phyloP scores from a whole-genome alignment of 2,797 vertebrate genomes.

The Galagoides demidoff region DNA sequence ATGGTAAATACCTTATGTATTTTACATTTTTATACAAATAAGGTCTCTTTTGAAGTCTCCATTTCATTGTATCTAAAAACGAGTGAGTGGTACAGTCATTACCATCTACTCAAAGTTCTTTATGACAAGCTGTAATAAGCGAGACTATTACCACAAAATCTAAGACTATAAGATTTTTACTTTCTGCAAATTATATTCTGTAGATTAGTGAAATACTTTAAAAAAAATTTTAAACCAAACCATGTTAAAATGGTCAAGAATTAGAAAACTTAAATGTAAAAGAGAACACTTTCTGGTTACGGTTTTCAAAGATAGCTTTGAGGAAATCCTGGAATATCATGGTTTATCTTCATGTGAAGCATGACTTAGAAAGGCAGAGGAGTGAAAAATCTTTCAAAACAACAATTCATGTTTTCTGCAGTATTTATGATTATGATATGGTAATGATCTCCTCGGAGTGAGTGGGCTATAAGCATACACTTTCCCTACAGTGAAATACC shows the following conservation, averaged over 20 bases:
- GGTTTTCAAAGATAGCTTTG: background rate
- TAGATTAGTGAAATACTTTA: background rate
- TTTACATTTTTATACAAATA: background rate
- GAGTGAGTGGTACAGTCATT: background rate
- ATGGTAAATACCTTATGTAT: background rate
- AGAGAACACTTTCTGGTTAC: background rate
- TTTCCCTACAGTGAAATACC: background rate
- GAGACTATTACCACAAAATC: background rate
- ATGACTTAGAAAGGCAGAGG: background rate
- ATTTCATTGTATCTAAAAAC: background rate
- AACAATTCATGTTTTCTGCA: background rate
- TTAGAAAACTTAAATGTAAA: background rate
- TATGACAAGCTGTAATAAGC: background rate
- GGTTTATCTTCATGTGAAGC: background rate
- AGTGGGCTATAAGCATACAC: background rate
- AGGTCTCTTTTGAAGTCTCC: background rate
- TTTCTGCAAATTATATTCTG: background rate
- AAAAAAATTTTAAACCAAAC: background rate
- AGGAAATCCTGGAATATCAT: background rate
- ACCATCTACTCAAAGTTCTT: background rate
- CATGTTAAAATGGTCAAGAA: conserved; percentile 6
- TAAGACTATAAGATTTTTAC: background rate
- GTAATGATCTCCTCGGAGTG: background rate
- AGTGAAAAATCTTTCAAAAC: background rate
- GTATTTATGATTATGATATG: background rate